phyloP scores from a whole-genome alignment of 2,113 vertebrate genomes.

The Ancistrus triradiatus region DNA sequence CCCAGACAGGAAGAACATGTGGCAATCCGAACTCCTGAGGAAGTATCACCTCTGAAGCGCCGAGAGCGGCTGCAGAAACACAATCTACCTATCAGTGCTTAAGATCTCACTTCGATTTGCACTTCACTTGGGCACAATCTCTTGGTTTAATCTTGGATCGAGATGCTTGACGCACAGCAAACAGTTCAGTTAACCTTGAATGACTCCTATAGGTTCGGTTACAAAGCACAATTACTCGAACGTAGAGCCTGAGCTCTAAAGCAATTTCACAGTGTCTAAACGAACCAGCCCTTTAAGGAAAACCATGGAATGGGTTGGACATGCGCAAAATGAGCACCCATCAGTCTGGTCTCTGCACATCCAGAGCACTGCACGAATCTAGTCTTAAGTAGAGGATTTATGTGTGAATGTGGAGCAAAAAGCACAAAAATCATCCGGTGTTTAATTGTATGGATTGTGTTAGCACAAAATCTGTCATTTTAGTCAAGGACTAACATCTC shows the following conservation, averaged over 20 bases:
- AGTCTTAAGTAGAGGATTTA: not conserved
- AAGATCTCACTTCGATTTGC: slow-evolving; percentile 34
- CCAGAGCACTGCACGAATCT: slow-evolving; percentile 1
- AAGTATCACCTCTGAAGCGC: slow-evolving; percentile 86
- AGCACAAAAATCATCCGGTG: slow-evolving; percentile 9
- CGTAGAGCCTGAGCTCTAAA: slow-evolving; percentile 10
- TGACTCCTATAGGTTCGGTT: slow-evolving; percentile 30
- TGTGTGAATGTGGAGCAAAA: slow-evolving; percentile 7
- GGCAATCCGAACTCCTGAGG: slow-evolving; percentile 93
- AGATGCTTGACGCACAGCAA: slow-evolving; percentile 27
- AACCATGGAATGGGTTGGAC: slow-evolving; percentile 11
- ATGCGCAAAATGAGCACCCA: slow-evolving; percentile 17
- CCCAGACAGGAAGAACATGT: slow-evolving; percentile 91
- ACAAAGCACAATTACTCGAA: slow-evolving; percentile 37
- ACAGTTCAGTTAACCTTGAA: slow-evolving; percentile 38
- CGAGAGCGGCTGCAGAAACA: not conserved
- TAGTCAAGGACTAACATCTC: not conserved
- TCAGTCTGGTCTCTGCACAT: not conserved
- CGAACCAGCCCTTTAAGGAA: slow-evolving; percentile 23
- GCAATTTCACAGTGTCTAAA: slow-evolving; percentile 38
- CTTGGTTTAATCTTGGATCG: slow-evolving; percentile 25
- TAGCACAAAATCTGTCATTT: slow-evolving; percentile 4
- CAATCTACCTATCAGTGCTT: slow-evolving; percentile 29
- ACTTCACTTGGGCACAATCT: slow-evolving; percentile 29
- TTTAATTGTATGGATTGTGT: slow-evolving; percentile 6